These are phyloP conservation scores for Bacillus rossius DNA, from an alignment of 1,140 invertebrate genomes.

Conservation along the genomic window DNA sequence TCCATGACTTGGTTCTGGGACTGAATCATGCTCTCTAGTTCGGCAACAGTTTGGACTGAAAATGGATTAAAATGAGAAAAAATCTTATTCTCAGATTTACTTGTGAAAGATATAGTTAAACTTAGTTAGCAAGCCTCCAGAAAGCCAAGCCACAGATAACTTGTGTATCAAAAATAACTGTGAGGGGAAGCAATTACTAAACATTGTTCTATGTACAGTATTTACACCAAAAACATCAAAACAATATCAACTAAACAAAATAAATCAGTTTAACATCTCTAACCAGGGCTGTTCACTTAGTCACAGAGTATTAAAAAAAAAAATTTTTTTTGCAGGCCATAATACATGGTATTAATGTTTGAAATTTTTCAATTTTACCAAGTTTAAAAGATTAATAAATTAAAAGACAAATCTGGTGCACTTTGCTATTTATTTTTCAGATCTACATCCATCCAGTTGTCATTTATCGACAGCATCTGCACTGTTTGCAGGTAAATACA, in stretches of 20 bases:
- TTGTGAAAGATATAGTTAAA: neutral
- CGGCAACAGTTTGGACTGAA: constrained; percentile 59
- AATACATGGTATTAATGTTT: too few species aligned
- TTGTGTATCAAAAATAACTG: constrained; percentile 36
- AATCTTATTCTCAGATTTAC: constrained; percentile 10
- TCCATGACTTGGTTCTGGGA: constrained; percentile 84
- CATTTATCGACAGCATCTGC: too few species aligned
- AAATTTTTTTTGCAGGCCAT: too few species aligned
- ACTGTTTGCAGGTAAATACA: too few species aligned
- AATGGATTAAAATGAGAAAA: constrained; percentile 29
- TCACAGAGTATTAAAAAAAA: too few species aligned
- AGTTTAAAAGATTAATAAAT: too few species aligned
- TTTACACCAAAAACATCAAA: too few species aligned
- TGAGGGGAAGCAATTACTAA: constrained; percentile 42
- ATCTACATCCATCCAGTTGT: too few species aligned
- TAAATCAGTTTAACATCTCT: constrained; percentile 1
- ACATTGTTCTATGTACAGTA: constrained; percentile 16
- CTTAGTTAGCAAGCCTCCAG: neutral
- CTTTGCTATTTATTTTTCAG: too few species aligned
- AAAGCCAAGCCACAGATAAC: constrained; percentile 19
- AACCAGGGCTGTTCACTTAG: too few species aligned
- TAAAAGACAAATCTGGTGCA: too few species aligned
- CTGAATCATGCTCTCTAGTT: constrained; percentile 77
- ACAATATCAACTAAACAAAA: constrained; percentile 11
- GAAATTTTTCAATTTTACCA: too few species aligned